These are phyloP conservation scores for Tortrix viridana DNA, from an alignment of 2,888 invertebrate species.

Conservation along the genomic window DNA sequence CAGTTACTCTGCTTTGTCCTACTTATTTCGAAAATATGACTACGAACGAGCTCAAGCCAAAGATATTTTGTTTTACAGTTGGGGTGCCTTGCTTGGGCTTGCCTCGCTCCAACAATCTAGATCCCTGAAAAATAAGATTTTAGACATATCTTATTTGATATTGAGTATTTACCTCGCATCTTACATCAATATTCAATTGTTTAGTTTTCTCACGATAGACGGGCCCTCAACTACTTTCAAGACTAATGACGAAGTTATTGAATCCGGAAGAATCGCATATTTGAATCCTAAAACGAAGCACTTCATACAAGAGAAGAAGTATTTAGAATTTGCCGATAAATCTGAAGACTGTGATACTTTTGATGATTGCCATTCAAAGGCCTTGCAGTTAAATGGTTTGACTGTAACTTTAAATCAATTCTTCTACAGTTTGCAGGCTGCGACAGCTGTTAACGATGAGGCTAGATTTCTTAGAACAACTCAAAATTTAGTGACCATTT, in stretches of 20 bases:
- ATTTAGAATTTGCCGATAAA: conserved; percentile 51
- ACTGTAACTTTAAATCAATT: conserved; percentile 57
- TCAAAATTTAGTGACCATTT: conserved; percentile 61
- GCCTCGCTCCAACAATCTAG: conserved; percentile 54
- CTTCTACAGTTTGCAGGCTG: conserved; percentile 57
- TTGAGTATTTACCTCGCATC: conserved; percentile 62
- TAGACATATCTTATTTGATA: conserved; percentile 60
- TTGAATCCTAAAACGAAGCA: conserved; percentile 53
- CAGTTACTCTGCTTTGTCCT: conserved; percentile 57
- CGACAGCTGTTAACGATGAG: conserved; percentile 60
- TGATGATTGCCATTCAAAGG: conserved; percentile 51
- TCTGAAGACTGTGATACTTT: conserved; percentile 56
- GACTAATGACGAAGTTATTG: conserved; percentile 58
- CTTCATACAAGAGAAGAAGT: conserved; percentile 58
- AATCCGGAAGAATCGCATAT: conserved; percentile 56
- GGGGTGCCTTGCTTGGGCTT: conserved; percentile 64
- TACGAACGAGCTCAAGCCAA: conserved; percentile 46
- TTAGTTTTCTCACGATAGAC: conserved; percentile 64
- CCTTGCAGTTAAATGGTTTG: conserved; percentile 54
- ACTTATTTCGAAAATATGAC: conserved; percentile 54
- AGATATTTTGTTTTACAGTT: conserved; percentile 56
- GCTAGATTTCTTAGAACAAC: conserved; percentile 56
- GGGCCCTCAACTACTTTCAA: conserved; percentile 57
- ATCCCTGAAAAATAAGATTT: conserved; percentile 61
- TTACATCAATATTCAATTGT: conserved; percentile 65